Evolutionary conservation across 2,888 invertebrate genomes (phyloP).

Genomic region (Xestia xanthographa): DNA sequence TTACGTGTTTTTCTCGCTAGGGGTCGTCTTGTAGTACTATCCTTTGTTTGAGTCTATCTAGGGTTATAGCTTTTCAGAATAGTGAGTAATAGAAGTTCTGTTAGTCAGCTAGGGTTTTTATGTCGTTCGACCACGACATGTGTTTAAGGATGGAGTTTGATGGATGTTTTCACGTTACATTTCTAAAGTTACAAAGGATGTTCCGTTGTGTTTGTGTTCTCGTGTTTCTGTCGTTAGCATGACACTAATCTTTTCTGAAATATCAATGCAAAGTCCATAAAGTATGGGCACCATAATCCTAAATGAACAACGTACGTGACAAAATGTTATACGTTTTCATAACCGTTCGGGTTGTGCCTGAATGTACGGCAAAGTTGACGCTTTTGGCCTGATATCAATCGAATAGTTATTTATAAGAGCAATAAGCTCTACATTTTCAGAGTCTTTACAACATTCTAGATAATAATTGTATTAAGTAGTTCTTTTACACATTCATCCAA

Average conservation of each 20-base stretch:
- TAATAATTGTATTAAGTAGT: neutral
- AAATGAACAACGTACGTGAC: neutral
- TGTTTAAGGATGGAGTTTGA: neutral
- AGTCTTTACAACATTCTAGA: neutral
- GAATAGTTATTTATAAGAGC: neutral
- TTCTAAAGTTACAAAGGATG: neutral
- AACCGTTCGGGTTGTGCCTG: neutral
- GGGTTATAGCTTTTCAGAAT: neutral
- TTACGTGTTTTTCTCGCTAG: neutral
- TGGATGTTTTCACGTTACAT: neutral
- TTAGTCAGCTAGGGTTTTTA: neutral
- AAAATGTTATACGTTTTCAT: neutral
- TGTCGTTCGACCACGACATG: neutral
- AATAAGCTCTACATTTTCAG: neutral
- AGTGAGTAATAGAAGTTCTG: neutral
- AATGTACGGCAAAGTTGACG: neutral
- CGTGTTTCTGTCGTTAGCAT: neutral
- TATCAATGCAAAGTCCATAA: neutral
- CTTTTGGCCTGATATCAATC: no score
- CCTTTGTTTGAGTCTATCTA: constrained; percentile 1
- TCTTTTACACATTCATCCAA: neutral
- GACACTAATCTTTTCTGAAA: neutral
- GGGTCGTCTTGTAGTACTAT: neutral
- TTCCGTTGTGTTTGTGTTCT: neutral
- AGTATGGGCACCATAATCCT: rapidly evolving